Percentiles rank a stretch among this genome's conserved stretches.
phyloP scores from a whole-genome alignment of 2,797 vertebrate genomes.

The Catostomus latipinnis region DNA sequence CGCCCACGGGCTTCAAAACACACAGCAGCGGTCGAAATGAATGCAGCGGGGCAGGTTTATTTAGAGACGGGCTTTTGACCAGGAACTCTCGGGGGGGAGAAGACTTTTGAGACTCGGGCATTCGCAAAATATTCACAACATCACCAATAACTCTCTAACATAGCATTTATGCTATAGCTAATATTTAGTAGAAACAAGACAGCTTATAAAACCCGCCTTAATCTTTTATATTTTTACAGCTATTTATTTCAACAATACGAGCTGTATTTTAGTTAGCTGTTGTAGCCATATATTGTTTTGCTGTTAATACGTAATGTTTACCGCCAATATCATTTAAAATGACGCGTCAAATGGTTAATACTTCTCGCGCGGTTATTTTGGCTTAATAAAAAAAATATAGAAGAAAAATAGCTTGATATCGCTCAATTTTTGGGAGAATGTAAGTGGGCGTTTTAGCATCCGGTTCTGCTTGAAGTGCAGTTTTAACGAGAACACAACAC shows the following conservation, averaged over 20 bases:
- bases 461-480: constrained; percentile 28
- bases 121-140: background rate
- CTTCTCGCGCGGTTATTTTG: background rate
- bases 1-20: constrained; percentile 74
- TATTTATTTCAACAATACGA: no score
- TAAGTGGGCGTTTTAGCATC: constrained; percentile 37
- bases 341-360: background rate
- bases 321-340: background rate
- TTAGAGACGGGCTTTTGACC: constrained; percentile 6
- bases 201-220: background rate
- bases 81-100: constrained; percentile 15
- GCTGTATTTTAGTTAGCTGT: constrained; percentile 26
- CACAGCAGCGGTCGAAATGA: constrained; percentile 14
- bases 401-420: background rate
- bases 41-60: background rate
- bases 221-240: background rate
- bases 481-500: constrained; percentile 11
- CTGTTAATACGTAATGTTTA: background rate
- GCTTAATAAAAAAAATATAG: background rate
- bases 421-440: background rate
- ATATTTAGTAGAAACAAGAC: background rate
- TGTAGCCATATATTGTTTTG: background rate
- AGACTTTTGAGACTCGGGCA: constrained; percentile 1
- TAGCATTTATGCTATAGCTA: background rate
- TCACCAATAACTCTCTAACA: background rate